Percentiles rank a stretch among this genome's conserved stretches.
Evolutionary conservation across 2,797 vertebrate genomes (phyloP).

Genomic region (Gallinago nigripennis): DNA sequence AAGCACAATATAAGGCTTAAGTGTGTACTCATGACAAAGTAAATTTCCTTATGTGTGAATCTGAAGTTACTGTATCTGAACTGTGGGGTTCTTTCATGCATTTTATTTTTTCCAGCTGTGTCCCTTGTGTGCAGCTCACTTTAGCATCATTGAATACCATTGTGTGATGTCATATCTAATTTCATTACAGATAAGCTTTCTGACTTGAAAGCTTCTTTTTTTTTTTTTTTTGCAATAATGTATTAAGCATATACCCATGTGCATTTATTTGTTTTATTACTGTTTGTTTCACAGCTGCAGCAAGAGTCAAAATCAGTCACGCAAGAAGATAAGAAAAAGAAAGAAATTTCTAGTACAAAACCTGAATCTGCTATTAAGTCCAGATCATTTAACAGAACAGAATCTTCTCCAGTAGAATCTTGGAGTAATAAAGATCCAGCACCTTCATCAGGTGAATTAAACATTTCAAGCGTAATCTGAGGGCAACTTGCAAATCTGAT

Average conservation of each 20-base stretch:
- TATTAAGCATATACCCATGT: not conserved
- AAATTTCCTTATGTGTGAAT: not conserved
- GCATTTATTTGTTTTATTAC: not conserved
- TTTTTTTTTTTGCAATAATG: not conserved
- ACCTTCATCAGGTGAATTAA: constrained; percentile 55
- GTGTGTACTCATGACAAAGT: not conserved
- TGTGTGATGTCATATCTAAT: not conserved
- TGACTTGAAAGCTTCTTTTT: not conserved
- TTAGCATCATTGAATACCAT: not conserved
- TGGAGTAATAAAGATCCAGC: not conserved
- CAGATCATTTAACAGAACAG: not conserved
- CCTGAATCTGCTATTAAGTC: not conserved
- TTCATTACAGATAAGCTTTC: not conserved
- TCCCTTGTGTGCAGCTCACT: not conserved
- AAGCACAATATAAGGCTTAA: not conserved
- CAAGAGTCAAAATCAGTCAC: not conserved
- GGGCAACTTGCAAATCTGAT: constrained; percentile 27
- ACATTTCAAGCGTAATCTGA: constrained; percentile 7
- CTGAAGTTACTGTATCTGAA: not conserved
- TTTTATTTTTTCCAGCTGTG: not conserved
- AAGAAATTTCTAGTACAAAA: not conserved
- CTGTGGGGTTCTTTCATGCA: not conserved
- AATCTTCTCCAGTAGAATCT: not conserved
- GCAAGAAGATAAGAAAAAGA: not conserved
- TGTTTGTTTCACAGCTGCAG: constrained; percentile 39